Evolutionary conservation across 2,113 vertebrate species (phyloP).

Genomic region (Takifugu bimaculatus): DNA sequence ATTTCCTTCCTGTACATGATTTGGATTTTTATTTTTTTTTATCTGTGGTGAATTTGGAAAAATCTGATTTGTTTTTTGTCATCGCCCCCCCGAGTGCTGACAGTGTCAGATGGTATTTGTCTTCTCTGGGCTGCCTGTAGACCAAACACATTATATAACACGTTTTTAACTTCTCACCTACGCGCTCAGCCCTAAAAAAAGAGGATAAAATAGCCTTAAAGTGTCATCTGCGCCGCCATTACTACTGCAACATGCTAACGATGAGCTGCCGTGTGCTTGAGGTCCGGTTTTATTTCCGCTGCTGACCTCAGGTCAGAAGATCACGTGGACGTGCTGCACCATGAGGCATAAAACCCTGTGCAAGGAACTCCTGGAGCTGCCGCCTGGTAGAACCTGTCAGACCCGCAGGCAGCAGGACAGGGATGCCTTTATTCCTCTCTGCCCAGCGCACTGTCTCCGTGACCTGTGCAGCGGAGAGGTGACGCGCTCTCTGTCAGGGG

Average conservation of each 20-base stretch:
- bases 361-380: conserved; percentile 44
- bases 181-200: conserved; percentile 5
- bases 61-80: conserved; percentile 34
- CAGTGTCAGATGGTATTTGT: conserved; percentile 18
- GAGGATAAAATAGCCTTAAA: not conserved
- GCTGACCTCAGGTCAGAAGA: conserved; percentile 50
- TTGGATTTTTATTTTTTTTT: conserved; percentile 18
- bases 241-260: too few relatives aligned
- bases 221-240: not conserved
- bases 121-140: conserved; percentile 5
- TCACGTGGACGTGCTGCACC: conserved; percentile 50
- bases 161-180: not conserved
- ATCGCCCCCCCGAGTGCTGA: conserved; percentile 5
- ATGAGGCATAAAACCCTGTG: conserved; percentile 57
- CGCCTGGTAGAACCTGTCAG: conserved; percentile 49
- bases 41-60: conserved; percentile 32
- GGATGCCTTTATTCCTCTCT: conserved; percentile 47
- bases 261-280: too few relatives aligned
- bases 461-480: conserved; percentile 49
- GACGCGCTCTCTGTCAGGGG: conserved; percentile 49
- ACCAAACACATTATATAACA: conserved; percentile 1
- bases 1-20: conserved; percentile 22
- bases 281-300: conserved; percentile 32
- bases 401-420: conserved; percentile 56
- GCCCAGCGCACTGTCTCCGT: conserved; percentile 56